Conservation (phyloP, 2,113 vertebrate genomes). For the Strix aluco region DNA sequence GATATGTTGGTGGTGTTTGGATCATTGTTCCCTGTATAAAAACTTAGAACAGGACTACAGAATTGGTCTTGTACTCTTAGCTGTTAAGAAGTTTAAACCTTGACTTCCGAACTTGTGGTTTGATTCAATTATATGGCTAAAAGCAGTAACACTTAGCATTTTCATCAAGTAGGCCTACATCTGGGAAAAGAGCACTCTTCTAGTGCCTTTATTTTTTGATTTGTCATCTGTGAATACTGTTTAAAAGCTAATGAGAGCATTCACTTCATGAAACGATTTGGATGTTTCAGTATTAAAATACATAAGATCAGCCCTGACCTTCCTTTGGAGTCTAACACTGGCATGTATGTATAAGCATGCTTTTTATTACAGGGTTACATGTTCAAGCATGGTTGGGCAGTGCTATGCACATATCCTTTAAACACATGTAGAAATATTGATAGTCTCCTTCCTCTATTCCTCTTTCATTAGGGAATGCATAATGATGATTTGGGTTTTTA, state of each 20-base stretch:
- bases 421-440: neutral
- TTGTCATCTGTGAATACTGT: slow-evolving; percentile 8
- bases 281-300: slow-evolving; percentile 35
- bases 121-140: neutral
- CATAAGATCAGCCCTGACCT: neutral
- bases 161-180: neutral
- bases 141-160: neutral
- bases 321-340: neutral
- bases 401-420: neutral
- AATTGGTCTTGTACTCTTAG: neutral
- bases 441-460: neutral
- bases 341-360: neutral
- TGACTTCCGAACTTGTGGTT: neutral
- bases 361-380: neutral
- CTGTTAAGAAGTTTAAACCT: neutral
- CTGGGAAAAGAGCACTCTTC: neutral
- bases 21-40: neutral
- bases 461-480: neutral
- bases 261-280: neutral
- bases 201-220: slow-evolving; percentile 5
- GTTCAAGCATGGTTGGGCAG: slow-evolving; percentile 8
- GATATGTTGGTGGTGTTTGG: neutral
- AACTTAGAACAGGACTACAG: neutral
- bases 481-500: neutral
- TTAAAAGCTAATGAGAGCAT: neutral